These are phyloP conservation scores for Polia nebulosa DNA, from an alignment of 2,888 invertebrate genomes.

Conservation along the genomic window DNA sequence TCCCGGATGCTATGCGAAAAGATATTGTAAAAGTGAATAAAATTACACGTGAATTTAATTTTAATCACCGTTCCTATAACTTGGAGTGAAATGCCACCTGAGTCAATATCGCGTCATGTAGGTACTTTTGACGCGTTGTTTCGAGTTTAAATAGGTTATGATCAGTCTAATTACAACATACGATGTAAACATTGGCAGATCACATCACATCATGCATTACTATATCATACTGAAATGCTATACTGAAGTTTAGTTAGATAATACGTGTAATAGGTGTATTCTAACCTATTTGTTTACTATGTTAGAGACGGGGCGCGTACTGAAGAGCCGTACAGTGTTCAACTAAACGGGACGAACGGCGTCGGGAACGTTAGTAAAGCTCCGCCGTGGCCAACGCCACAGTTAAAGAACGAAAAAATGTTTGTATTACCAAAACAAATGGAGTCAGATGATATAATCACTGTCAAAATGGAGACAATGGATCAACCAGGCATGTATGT, in stretches of 20 bases:
- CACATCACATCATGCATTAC: slow-evolving; percentile 22
- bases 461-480: slow-evolving; percentile 65
- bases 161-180: slow-evolving; percentile 2
- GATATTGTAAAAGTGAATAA: slow-evolving; percentile 19
- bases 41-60: slow-evolving; percentile 13
- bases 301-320: slow-evolving; percentile 69
- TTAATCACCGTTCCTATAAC: background rate
- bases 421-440: slow-evolving; percentile 77
- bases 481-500: slow-evolving; percentile 69
- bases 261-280: background rate
- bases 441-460: slow-evolving; percentile 68
- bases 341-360: slow-evolving; percentile 72
- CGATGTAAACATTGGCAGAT: slow-evolving; percentile 42
- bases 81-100: slow-evolving; percentile 38
- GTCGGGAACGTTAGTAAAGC: slow-evolving; percentile 69
- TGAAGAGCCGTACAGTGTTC: slow-evolving; percentile 72
- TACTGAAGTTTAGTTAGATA: background rate
- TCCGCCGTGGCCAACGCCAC: slow-evolving; percentile 74
- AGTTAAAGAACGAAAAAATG: slow-evolving; percentile 75
- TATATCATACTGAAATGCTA: background rate
- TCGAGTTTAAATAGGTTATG: slow-evolving; percentile 37
- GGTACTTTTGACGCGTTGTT: slow-evolving; percentile 19
- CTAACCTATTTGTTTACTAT: slow-evolving; percentile 40
- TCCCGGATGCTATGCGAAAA: background rate
- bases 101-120: slow-evolving; percentile 35